A percentile compares a stretch with the other conserved stretches of the same genome.
phyloP scores from a whole-genome alignment of 1,140 invertebrate species.

The Drosophila tropicalis region DNA sequence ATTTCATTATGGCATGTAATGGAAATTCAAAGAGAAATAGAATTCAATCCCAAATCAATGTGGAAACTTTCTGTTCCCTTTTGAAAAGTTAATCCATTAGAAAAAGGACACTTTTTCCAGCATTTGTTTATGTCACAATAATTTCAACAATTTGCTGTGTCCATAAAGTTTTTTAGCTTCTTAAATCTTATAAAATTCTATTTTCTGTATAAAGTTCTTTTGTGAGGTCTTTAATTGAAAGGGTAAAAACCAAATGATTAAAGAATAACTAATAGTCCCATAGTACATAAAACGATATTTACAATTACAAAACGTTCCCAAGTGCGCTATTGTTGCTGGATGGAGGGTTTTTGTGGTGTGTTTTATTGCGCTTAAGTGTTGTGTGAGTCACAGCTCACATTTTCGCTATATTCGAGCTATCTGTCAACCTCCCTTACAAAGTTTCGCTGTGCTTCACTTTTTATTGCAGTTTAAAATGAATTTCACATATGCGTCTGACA shows the following conservation, averaged over 20 bases:
- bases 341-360: conserved; percentile 36
- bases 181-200: too few relatives aligned
- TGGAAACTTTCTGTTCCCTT: too few relatives aligned
- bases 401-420: not conserved
- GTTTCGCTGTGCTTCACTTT: conserved; percentile 65
- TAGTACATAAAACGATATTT: conserved; percentile 24
- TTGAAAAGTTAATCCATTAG: not conserved
- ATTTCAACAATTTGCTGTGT: too few relatives aligned
- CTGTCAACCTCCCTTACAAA: conserved; percentile 29
- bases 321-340: conserved; percentile 52
- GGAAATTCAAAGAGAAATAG: not conserved
- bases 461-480: conserved; percentile 79
- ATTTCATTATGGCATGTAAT: not conserved
- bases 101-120: not conserved
- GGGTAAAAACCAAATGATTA: not conserved
- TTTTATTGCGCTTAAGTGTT: conserved; percentile 45
- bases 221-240: not conserved
- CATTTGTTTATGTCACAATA: not conserved
- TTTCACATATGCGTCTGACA: conserved; percentile 70
- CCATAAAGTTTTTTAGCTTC: not conserved
- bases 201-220: not conserved
- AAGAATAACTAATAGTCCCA: not conserved
- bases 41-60: not conserved
- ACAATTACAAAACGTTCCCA: conserved; percentile 74
- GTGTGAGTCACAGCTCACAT: conserved; percentile 19